phyloP scores from a whole-genome alignment of 2,113 vertebrate genomes.

The Thermophis baileyi region DNA sequence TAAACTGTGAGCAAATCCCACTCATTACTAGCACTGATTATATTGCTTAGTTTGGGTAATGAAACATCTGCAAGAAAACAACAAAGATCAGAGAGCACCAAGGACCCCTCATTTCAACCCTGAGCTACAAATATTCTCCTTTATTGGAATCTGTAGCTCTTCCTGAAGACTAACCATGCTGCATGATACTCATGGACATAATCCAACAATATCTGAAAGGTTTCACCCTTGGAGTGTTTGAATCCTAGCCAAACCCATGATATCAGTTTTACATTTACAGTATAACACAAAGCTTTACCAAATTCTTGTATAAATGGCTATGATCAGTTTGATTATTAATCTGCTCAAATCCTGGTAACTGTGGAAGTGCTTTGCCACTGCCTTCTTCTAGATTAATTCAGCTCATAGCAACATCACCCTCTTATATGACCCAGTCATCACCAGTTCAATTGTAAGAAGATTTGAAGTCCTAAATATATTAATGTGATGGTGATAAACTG shows the following conservation, averaged over 20 bases:
- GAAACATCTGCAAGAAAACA: neutral
- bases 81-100: neutral
- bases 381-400: neutral
- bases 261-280: neutral
- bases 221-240: neutral
- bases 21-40: neutral
- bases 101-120: neutral
- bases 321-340: neutral
- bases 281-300: neutral
- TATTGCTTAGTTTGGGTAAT: neutral
- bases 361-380: neutral
- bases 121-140: neutral
- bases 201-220: neutral
- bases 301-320: neutral
- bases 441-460: neutral
- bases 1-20: neutral
- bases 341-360: neutral
- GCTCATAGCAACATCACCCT: neutral
- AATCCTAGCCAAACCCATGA: neutral
- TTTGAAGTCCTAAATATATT: neutral
- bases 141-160: neutral
- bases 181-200: neutral
- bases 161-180: neutral
- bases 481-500: neutral
- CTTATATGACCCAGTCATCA: neutral